A percentile compares a stretch with the other conserved stretches of the same genome.
These are phyloP conservation scores for Arge pagana DNA, from an alignment of 2,888 invertebrate genomes.

Conservation along the genomic window DNA sequence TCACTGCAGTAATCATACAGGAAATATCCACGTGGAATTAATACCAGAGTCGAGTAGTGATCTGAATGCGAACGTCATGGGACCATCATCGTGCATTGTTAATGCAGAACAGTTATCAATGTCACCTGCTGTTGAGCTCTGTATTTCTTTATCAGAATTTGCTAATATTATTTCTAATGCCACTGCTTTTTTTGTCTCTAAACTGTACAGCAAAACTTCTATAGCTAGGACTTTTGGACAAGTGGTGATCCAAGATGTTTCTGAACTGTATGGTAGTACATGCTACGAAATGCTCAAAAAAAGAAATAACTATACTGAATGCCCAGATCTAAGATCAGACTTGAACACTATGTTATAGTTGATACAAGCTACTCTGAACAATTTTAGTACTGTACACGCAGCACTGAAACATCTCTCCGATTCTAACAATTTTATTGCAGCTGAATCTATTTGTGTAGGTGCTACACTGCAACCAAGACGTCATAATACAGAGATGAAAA, in stretches of 20 bases:
- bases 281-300: constrained; percentile 3
- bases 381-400: constrained; percentile 1
- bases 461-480: constrained; percentile 13
- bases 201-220: constrained; percentile 21
- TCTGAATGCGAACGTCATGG: neutral
- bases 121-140: constrained; percentile 7
- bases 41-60: constrained; percentile 2
- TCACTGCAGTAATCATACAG: constrained; percentile 1
- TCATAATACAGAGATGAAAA: constrained; percentile 1
- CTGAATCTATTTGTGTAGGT: constrained; percentile 15
- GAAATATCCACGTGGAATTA: neutral
- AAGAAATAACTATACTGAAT: constrained; percentile 10
- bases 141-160: constrained; percentile 10
- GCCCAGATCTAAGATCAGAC: constrained; percentile 15
- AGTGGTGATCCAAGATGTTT: constrained; percentile 22
- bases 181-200: constrained; percentile 14
- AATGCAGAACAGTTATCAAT: neutral
- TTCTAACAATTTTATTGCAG: constrained; percentile 22
- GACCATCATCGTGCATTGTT: neutral
- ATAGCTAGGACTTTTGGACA: constrained; percentile 21
- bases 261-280: constrained; percentile 14
- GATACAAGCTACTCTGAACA: constrained; percentile 8
- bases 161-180: constrained; percentile 10
- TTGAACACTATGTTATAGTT: constrained; percentile 15
- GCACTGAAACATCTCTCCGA: constrained; percentile 1